Evolutionary conservation across 2,797 vertebrate genomes (phyloP).

Genomic region (Sphenopsis melanotis): DNA sequence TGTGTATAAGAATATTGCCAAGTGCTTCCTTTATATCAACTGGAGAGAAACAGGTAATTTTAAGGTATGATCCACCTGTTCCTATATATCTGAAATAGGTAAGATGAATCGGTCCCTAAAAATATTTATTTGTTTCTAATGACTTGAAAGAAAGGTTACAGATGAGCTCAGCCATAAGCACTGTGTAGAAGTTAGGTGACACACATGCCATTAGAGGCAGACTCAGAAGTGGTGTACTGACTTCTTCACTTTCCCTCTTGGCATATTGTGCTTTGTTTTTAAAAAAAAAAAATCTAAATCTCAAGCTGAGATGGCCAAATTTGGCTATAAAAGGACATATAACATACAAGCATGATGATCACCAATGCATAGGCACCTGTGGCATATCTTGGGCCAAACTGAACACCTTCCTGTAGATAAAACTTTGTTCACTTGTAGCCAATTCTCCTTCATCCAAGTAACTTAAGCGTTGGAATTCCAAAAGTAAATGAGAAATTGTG

Average conservation of each 20-base stretch:
- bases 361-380: neutral
- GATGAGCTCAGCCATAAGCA: neutral
- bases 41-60: neutral
- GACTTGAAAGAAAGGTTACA: neutral
- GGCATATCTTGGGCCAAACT: neutral
- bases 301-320: neutral
- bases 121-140: neutral
- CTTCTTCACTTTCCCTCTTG: neutral
- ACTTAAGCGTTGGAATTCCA: neutral
- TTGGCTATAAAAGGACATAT: neutral
- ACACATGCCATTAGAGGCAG: neutral
- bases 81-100: neutral
- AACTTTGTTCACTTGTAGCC: neutral
- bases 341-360: neutral
- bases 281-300: neutral
- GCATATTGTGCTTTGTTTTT: neutral
- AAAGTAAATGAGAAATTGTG: neutral
- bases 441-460: neutral
- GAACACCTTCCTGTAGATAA: neutral
- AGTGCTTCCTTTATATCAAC: neutral
- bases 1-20: neutral
- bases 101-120: neutral
- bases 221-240: neutral
- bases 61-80: neutral
- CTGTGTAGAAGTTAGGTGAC: neutral